Base-by-base conservation (phyloP, 2,888 invertebrate species). In the Brachynemurus nebulosus region DNA sequence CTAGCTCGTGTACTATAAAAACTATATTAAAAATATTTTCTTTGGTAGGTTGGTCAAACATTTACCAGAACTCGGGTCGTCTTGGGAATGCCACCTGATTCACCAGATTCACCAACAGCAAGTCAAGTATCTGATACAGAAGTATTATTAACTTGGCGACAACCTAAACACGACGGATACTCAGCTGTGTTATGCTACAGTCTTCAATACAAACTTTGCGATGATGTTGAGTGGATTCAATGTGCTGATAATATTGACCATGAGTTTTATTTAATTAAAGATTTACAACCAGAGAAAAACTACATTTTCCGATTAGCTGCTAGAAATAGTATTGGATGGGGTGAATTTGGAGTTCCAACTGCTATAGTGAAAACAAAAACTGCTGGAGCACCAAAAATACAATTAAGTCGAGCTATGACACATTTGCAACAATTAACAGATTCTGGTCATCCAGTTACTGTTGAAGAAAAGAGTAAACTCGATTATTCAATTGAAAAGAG, bases 291-390 rank as follows among this genome's bases (percentile, higher is more conserved):
- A 0, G 76, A 80, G 51, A 82, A 80, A 20, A 78, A 78, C 55
- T 95, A 97, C 64, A 80, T 89, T 53, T 93, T 96, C 69, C 73
- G 95, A 46, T 70, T 96, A 21, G 78, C 88, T 0, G 89, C 92
- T 1, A 74, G 80, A 51, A 97, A 97, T 66, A 78, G 80, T 42
- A 89, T 96, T 58, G 96, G 96, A 1, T 90, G 90, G 85, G 90
- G 95, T 64, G 86, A 86, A 44, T 81, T 83, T 59, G 90, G 92
- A 38, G 81, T 86, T 49, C 82, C 88, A 0, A 84, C 89, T 2
- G 74, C 77, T 47, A 69, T 83, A 1, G 67, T 82, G 16, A 76
- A 78, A 55, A 92, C 92, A 0, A 72, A 73, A 51, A 69, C 69
- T 33, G 56, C 68, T 18, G 70, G 84, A 37, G 70, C 76, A 2